Base-by-base conservation (phyloP, 1,140 invertebrate genomes). In the Nilaparvata lugens region DNA sequence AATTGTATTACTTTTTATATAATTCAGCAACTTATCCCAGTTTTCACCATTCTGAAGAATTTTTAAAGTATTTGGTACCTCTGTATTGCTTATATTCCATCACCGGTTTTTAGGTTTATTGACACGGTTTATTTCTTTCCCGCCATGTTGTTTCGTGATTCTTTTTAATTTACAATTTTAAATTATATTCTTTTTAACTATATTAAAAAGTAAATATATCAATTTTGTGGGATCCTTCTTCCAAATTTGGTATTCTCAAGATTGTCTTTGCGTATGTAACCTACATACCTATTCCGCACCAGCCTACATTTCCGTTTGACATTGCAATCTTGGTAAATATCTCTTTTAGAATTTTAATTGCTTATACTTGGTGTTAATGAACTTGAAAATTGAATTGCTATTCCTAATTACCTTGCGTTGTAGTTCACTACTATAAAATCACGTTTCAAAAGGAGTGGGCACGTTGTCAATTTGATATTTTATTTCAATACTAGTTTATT, bases 91-190 rank as follows among this genome's bases (percentile, higher is more conserved):
- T 14, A 54, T 23, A 11, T 57, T 38, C n/a, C 4, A 9, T 52
- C 2, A 64, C 62, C 62, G 62, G 62, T 45, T 53, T 45, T 58
- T 61, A 51, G 56, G 63, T 64, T 64, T 64, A 64, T 64, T 64
- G 63, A 64, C 63, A 64, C 60, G 58, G 63, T 38, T 54, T 40
- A 45, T 23, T 51, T 23, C 48, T 55, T 64, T 60, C 60, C 52
- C 63, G 63, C 63, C 63, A 64, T 64, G 63, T 64, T 64, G 63
- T 55, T 64, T 64, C 56, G 45, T 35, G 31, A 35, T 11, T 35
- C 31, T 35, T 35, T 35, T 35, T 11, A 35, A 35, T 35, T 35
- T 35, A 1, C 9, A 35, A 11, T 35, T 4, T 4, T 6, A 35
- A 35, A 35, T 35, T 4, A 35, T 35, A 6, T 11, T 35, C 3